These are phyloP conservation scores for Lineus longissimus DNA, from an alignment of 1,140 invertebrate species.

Conservation along the genomic window DNA sequence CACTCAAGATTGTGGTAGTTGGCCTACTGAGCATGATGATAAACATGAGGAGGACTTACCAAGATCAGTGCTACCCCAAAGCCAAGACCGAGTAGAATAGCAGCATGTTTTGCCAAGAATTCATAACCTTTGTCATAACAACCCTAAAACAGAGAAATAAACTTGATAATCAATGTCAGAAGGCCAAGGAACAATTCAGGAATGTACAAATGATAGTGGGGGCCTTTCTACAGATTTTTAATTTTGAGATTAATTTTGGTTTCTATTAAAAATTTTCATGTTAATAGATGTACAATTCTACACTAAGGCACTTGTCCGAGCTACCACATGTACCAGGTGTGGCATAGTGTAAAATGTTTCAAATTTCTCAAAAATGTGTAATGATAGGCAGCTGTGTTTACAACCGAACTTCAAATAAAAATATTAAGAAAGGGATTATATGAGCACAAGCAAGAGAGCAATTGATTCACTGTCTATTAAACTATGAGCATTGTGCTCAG, in stretches of 20 bases:
- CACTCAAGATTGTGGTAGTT: no score
- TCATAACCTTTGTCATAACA: background rate
- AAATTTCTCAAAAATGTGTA: background rate
- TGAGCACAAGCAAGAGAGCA: no score
- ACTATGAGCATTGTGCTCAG: background rate
- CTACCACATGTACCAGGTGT: background rate
- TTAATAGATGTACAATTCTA: background rate
- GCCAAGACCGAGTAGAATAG: conserved; percentile 4
- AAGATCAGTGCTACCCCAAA: background rate
- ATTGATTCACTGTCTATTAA: background rate
- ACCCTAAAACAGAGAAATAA: background rate
- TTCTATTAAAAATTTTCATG: background rate
- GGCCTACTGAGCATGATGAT: no score
- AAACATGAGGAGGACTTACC: background rate
- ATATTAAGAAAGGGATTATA: background rate
- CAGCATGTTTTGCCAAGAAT: background rate
- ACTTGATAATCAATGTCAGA: background rate
- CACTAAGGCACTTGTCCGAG: background rate
- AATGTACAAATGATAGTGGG: background rate
- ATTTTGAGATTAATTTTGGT: background rate
- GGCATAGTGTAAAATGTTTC: no score
- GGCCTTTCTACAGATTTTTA: background rate
- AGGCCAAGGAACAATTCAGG: background rate
- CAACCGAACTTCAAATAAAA: background rate
- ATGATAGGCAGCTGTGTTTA: background rate